Base-by-base conservation (phyloP, 1,140 invertebrate genomes). In the Drosophila saltans region DNA sequence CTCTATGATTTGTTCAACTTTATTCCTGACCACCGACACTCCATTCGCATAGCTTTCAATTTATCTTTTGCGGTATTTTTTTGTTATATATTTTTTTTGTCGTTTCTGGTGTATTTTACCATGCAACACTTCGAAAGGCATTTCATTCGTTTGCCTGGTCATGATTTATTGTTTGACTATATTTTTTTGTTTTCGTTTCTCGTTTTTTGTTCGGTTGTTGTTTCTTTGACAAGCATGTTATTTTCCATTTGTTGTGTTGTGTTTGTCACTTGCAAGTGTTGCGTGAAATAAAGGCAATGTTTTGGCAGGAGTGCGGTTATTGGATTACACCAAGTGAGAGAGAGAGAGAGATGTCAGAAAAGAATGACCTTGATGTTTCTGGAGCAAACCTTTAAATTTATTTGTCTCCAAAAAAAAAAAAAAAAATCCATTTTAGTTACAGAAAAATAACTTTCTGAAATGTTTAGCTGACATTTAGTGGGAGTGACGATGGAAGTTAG, bases 101-200 rank as follows among this genome's bases (percentile, higher is more conserved):
- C 26, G 66, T 67, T 61, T 73, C 39, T 55, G 56, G 45, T 66
- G 66, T 52, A 52, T 52, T 52, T 52, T 52, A 52, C 45, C 21
- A 52, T 52, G 45, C 21, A 52, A 52, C 45, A 52, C 45, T 52
- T 52, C 45, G 45, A 26, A 52, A 5, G 26, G 21, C 45, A 52
- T 52, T 52, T 52, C 45, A 52, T 52, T 52, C 45, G 45, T 52
- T 52, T 70, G 52, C 39, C 30, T 70, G 63, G 45, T 52, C 45
- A 52, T 52, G 45, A 52, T 52, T 52, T 52, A 52, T 52, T 52
- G 45, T 52, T 52, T 52, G 45, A 52, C 45, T 56, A 11, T 63
- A 6, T 58, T 61, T 62, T 63, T 66, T 30, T 39, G 16, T 57
- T 11, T 68, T 48, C 21, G 7, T 26, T 52, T 40, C 2, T 52